Percentiles rank a stretch among this genome's conserved stretches.
Conservation (phyloP, 2,113 vertebrate genomes). For the Oryzias javanicus region DNA sequence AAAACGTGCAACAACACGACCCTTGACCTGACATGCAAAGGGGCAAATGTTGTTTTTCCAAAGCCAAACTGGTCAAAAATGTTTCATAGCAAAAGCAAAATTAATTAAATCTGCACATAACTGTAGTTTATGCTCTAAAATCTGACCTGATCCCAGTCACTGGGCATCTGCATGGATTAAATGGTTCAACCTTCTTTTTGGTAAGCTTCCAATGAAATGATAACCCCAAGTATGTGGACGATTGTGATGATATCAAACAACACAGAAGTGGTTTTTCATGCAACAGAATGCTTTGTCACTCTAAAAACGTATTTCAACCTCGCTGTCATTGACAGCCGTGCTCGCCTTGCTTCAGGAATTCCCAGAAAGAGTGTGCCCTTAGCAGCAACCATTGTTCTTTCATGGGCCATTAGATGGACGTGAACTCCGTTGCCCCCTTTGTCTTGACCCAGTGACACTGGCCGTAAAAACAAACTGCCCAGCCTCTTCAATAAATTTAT, state of each 20-base stretch:
- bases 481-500: constrained; percentile 78
- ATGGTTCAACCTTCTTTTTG: no score
- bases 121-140: no score
- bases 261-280: neutral
- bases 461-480: constrained; percentile 76
- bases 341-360: constrained; percentile 7
- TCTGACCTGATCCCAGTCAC: no score
- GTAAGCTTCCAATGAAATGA: no score
- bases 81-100: neutral
- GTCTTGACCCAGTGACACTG: constrained; percentile 72
- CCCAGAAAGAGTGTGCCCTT: constrained; percentile 53
- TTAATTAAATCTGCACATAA: no score
- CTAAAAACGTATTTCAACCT: constrained; percentile 10
- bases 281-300: constrained; percentile 11
- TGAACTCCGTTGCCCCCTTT: constrained; percentile 78
- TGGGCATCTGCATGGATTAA: no score
- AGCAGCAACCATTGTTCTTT: constrained; percentile 67
- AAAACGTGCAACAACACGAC: constrained; percentile 35
- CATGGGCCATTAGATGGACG: constrained; percentile 80
- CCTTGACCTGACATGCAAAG: constrained; percentile 61
- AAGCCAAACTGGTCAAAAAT: constrained; percentile 29
- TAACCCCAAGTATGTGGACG: no score
- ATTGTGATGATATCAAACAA: no score
- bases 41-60: constrained; percentile 29
- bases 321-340: constrained; percentile 12